These are phyloP conservation scores for Trichechus manatus DNA, from an alignment of 2,113 vertebrate genomes.

Conservation along the genomic window DNA sequence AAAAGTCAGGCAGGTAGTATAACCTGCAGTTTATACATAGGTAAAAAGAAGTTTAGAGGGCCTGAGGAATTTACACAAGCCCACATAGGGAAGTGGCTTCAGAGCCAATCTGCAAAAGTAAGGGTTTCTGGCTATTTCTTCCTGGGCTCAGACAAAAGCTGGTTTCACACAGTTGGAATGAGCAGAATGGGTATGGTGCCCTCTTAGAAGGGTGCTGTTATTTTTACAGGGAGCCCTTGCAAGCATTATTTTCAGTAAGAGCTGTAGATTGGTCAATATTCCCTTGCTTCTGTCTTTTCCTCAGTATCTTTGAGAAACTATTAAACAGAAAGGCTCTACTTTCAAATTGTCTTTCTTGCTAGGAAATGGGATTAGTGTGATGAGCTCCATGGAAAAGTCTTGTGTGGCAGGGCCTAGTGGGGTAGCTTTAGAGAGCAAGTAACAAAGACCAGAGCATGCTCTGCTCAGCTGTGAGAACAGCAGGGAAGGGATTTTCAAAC, in stretches of 20 bases:
- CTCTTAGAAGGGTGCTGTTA: background rate
- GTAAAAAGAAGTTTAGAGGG: background rate
- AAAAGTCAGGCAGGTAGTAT: background rate
- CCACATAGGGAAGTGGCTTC: background rate
- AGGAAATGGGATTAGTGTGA: background rate
- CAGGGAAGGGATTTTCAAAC: background rate
- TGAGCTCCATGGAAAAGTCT: background rate
- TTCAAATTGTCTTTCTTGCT: background rate
- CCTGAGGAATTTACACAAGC: background rate
- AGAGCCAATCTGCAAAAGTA: background rate
- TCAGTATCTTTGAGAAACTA: background rate
- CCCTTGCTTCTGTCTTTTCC: background rate
- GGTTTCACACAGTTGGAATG: conserved; percentile 4
- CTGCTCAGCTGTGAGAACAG: background rate
- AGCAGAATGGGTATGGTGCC: background rate
- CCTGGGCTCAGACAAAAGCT: background rate
- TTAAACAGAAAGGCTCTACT: background rate
- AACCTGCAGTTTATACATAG: background rate
- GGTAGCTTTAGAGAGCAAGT: background rate
- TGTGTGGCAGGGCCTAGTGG: too few relatives aligned
- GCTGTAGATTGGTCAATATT: background rate
- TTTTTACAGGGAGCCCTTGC: background rate
- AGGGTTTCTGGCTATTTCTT: background rate
- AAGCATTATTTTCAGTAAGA: background rate
- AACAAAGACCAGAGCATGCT: background rate